Conservation (phyloP, 2,888 invertebrate genomes). For the Cremastinae sp. region DNA sequence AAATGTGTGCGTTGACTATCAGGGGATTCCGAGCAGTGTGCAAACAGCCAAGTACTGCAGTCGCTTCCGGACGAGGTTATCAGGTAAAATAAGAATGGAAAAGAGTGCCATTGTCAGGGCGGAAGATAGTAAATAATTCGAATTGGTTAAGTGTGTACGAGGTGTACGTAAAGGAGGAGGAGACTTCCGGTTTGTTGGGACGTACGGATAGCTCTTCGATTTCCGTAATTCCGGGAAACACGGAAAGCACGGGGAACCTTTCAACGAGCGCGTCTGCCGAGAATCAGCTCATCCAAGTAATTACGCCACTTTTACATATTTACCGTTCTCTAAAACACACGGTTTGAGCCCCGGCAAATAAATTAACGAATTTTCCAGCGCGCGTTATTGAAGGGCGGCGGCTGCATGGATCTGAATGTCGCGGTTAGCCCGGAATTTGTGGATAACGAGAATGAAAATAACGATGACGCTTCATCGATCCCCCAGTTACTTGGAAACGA, state of each 20-base stretch:
- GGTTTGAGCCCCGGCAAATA: background rate
- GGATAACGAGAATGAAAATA: constrained; percentile 50
- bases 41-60: constrained; percentile 70
- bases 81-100: constrained; percentile 66
- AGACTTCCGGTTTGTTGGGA: constrained; percentile 58
- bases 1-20: constrained; percentile 2
- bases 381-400: constrained; percentile 60
- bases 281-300: constrained; percentile 71
- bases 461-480: constrained; percentile 63
- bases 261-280: constrained; percentile 51
- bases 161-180: constrained; percentile 76
- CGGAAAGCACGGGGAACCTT: constrained; percentile 29
- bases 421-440: constrained; percentile 70
- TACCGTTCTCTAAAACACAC: background rate
- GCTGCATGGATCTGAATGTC: constrained; percentile 69
- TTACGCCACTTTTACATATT: constrained; percentile 2
- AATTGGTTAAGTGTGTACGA: constrained; percentile 72
- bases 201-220: constrained; percentile 62
- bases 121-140: constrained; percentile 5
- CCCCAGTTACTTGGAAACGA: constrained; percentile 71
- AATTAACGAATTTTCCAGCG: constrained; percentile 18
- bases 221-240: constrained; percentile 60
- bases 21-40: constrained; percentile 74
- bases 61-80: constrained; percentile 72
- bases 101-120: background rate